These are phyloP conservation scores for Timandra comae DNA, from an alignment of 2,888 invertebrate genomes.

Conservation along the genomic window DNA sequence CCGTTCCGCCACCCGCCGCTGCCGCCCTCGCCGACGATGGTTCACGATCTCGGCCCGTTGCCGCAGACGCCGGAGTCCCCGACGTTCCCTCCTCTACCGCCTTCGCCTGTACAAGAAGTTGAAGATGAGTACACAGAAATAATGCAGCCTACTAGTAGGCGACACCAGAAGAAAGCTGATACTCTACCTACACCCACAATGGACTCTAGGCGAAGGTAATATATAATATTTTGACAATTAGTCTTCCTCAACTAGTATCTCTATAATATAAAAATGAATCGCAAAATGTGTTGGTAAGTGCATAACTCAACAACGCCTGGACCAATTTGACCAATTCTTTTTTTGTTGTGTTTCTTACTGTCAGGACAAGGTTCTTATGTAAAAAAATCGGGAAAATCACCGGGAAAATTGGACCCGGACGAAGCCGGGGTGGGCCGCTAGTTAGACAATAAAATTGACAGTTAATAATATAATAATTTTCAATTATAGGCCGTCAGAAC, in stretches of 20 bases:
- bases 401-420: no score
- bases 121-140: constrained; percentile 85
- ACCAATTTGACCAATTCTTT: no score
- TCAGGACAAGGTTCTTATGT: no score
- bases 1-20: constrained; percentile 62
- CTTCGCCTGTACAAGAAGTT: constrained; percentile 88
- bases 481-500: constrained; percentile 67
- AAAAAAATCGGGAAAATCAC: no score
- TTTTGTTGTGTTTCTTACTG: no score
- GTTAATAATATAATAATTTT: not conserved
- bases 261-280: no score
- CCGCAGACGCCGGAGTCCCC: constrained; percentile 72
- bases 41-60: constrained; percentile 64
- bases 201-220: constrained; percentile 66
- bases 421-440: no score
- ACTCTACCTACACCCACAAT: constrained; percentile 73
- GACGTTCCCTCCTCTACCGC: constrained; percentile 86
- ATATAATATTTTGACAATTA: constrained; percentile 4
- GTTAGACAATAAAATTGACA: constrained; percentile 1
- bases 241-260: no score
- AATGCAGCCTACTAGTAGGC: constrained; percentile 69
- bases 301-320: no score
- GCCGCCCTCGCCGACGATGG: constrained; percentile 58
- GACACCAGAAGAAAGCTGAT: constrained; percentile 69
- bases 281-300: no score